Conservation (phyloP, 2,888 invertebrate species). For the Phyllotreta striolata region DNA sequence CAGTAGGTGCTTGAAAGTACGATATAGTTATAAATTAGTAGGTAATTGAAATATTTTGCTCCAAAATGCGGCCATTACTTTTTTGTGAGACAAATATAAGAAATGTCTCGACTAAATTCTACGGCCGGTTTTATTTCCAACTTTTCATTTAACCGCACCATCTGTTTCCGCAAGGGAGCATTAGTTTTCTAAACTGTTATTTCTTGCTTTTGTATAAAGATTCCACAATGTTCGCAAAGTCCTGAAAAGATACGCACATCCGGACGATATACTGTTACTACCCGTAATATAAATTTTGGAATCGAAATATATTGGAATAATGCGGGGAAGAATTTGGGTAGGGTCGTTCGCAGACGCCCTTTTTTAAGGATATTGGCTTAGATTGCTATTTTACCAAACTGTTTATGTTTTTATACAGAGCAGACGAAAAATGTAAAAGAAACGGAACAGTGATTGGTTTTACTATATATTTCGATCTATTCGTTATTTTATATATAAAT, state of each 20-base stretch:
- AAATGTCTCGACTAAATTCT: background rate
- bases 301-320: slow-evolving; percentile 17
- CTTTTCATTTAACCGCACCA: slow-evolving; percentile 9
- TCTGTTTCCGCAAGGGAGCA: background rate
- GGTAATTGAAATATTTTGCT: no score
- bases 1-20: no score
- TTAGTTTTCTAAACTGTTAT: slow-evolving; percentile 16
- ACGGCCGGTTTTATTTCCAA: background rate
- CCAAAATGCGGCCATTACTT: no score
- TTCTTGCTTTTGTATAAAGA: slow-evolving; percentile 3
- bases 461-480: background rate
- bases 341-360: slow-evolving; percentile 5
- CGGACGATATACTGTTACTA: slow-evolving; percentile 14
- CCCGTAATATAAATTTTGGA: slow-evolving; percentile 25
- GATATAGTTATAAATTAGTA: no score
- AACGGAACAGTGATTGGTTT: background rate
- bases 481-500: background rate
- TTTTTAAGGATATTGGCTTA: slow-evolving; percentile 5
- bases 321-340: slow-evolving; percentile 11
- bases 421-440: slow-evolving; percentile 3
- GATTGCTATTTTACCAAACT: slow-evolving; percentile 15
- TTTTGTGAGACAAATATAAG: background rate
- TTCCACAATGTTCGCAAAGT: slow-evolving; percentile 13
- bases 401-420: slow-evolving; percentile 8
- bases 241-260: slow-evolving; percentile 9